phyloP scores from a whole-genome alignment of 2,113 vertebrate genomes.

The Gambusia holbrooki region DNA sequence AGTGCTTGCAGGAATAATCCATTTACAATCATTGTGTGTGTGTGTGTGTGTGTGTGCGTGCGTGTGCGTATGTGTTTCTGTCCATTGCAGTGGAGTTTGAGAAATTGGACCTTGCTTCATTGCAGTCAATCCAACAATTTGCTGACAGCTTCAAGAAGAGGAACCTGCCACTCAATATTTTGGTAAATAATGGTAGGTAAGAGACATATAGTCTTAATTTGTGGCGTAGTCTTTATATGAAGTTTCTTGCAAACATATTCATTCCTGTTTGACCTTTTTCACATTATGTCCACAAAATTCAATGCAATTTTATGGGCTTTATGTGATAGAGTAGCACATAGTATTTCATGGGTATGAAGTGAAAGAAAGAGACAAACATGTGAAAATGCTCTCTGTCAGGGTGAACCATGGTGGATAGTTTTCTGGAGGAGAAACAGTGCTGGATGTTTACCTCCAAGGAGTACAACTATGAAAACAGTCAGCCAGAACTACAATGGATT shows the following conservation, averaged over 20 bases:
- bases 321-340: too few species aligned
- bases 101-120: conserved; percentile 86
- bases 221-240: background rate
- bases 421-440: background rate
- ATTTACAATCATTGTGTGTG: conserved; percentile 41
- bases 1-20: conserved; percentile 63
- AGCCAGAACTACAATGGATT: background rate
- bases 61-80: conserved; percentile 23
- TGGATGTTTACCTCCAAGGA: too few species aligned
- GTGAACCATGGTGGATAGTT: background rate
- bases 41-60: background rate
- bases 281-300: background rate
- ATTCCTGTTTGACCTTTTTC: background rate
- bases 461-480: too few species aligned
- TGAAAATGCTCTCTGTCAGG: too few species aligned
- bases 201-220: background rate
- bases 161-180: conserved; percentile 82
- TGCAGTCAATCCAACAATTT: conserved; percentile 85
- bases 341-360: background rate
- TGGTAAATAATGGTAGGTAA: conserved; percentile 92
- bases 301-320: background rate
- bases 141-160: conserved; percentile 82
- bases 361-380: too few species aligned
- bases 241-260: background rate
- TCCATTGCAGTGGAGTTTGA: conserved; percentile 85